Evolutionary conservation across 2,888 invertebrate species (phyloP), one percentile per base, ranked within the genome.

Genomic region (Parelbella ahira): DNA sequence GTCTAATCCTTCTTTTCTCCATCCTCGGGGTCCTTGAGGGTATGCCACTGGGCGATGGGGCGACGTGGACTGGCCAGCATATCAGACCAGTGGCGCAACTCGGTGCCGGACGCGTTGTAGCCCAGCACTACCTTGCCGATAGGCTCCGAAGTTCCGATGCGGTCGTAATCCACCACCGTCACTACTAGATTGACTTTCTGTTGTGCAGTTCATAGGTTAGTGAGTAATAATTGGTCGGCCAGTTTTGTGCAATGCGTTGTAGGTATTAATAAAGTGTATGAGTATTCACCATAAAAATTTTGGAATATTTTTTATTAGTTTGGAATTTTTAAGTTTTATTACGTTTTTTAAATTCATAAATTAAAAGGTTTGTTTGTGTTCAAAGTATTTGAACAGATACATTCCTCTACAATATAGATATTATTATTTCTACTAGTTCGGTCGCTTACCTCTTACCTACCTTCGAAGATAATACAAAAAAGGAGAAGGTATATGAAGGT

Each of bases 41-140:
- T 98, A 81, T 99, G 99, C 99, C 99, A 99, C 84, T 99, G 99
- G 63, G 99, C 99, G 67, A 99, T 99, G 48, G 99, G 99, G 79
- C 99, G 93, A 68, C 99, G 92, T 27, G 99, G 99, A 62, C 98
- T 98, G 64, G 99, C 99, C 87, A 99, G 88, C 99, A 99, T 99
- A 87, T 99, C 99, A 54, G 98, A 98, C 99, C 99, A 99, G 88
- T 99, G 99, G 63, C 99, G 95, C 53, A 99, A 89, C 86, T 99
- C 99, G 19, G 99, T 98, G 56, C 99, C 99, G 50, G 95, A 95
- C 63, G 97, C 97, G 88, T 97, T 97, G 89, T 97, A 98, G 39
- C 99, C 99, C 63, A 99, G 91, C 54, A 98, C 93, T 57, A 97
- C 97, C 88, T 97, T 96, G 56, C 99, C 99, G 76, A 99, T 99